Base-by-base conservation (phyloP, 2,113 vertebrate genomes). In the Lichenostomus cassidix region DNA sequence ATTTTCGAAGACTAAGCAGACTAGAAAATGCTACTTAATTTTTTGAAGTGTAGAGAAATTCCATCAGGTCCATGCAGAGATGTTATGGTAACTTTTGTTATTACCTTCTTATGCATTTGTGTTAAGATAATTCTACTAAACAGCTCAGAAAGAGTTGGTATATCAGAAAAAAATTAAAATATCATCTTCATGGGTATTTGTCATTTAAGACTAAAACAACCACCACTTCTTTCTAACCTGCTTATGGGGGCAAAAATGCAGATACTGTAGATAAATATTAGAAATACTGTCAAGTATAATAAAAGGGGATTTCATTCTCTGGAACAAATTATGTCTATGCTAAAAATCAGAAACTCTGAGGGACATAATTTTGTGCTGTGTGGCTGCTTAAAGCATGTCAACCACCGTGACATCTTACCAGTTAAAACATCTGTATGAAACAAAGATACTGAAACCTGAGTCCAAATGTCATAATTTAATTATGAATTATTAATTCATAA, bases 191-290 rank as follows among this genome's bases (percentile, higher is more conserved):
- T 65, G 4, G 7, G 27, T 1, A 25, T 35, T 37, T 85, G 5
- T 35, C 10, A 20, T 28, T 90, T 37, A n/a, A 33, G n/a, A 52
- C 7, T 23, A 63, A 53, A 35, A 41, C 13, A n/a, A 2, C 8
- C 9, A 21, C 15, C 24, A 20, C 7, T 10, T 6, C 10, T 12
- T 42, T 55, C 18, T 58, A 42, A 46, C 2, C 10, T 2, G 22
- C 1, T 71, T 70, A 3, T 6, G 3, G 7, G 14, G 3, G 0
- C 3, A 2, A 12, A 68, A 17, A 15, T 11, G 4, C 5, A 63
- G 47, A 29, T 58, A 6, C 7, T 62, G 2, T 23, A 46, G 20
- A 16, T 84, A 41, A 58, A n/a, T 50, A 59, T 53, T 53, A 62
- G 25, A 62, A 44, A 47, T 64, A 33, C 2, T 81, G 20, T 67